phyloP scores from a whole-genome alignment of 2,113 vertebrate species.

The Heterotilapia buettikoferi region DNA sequence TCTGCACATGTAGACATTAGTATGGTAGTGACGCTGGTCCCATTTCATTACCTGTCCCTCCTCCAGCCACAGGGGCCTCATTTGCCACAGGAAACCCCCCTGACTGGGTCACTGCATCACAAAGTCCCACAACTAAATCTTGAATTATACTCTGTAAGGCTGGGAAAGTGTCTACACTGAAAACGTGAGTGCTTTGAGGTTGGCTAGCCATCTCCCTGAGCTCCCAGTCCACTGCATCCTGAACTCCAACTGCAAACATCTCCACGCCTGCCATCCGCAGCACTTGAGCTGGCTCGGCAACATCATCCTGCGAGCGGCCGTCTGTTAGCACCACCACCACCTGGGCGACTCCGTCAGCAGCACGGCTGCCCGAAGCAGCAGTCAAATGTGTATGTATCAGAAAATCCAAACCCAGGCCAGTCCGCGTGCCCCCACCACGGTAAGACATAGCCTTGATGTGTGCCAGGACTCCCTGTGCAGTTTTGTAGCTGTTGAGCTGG shows the following conservation, averaged over 20 bases:
- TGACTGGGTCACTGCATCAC: slow-evolving; percentile 58
- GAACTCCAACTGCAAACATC: slow-evolving; percentile 81
- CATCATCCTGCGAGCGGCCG: slow-evolving; percentile 75
- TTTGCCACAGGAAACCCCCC: slow-evolving; percentile 60
- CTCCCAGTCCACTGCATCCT: slow-evolving; percentile 77
- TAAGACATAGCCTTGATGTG: slow-evolving; percentile 81
- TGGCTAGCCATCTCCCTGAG: slow-evolving; percentile 80
- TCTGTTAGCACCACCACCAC: slow-evolving; percentile 82
- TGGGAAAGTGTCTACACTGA: slow-evolving; percentile 82
- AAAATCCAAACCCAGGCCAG: slow-evolving; percentile 81
- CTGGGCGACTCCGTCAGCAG: slow-evolving; percentile 74
- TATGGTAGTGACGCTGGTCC: slow-evolving; percentile 54
- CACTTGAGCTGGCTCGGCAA: slow-evolving; percentile 72
- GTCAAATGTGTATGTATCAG: slow-evolving; percentile 77
- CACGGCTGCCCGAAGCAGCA: slow-evolving; percentile 81
- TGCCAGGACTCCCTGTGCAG: slow-evolving; percentile 73
- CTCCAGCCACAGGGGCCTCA: slow-evolving; percentile 75
- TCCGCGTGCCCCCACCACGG: slow-evolving; percentile 72
- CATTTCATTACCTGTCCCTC: slow-evolving; percentile 82
- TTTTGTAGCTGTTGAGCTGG: slow-evolving; percentile 78
- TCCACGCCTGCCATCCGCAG: slow-evolving; percentile 74
- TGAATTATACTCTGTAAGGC: slow-evolving; percentile 78
- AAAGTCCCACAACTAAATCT: slow-evolving; percentile 79
- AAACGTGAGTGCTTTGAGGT: slow-evolving; percentile 72
- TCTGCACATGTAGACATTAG: slow-evolving; percentile 53